Evolutionary conservation across 2,888 invertebrate species (phyloP).

Genomic region (Patella ulyssiponensis): DNA sequence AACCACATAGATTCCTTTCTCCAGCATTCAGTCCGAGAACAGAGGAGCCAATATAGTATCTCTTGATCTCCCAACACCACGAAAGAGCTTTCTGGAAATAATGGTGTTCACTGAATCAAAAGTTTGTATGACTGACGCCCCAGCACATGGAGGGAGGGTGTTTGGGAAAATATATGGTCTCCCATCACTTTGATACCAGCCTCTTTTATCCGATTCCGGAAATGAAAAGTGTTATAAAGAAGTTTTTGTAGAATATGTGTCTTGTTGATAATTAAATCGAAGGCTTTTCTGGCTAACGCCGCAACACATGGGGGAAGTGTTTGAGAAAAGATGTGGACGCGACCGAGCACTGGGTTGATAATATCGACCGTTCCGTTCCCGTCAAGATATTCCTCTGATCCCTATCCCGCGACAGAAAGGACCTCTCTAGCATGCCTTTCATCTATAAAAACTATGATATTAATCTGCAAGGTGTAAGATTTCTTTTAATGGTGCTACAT

Average conservation of each 20-base stretch:
- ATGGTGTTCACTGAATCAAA: no score
- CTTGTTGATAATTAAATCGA: conserved; percentile 77
- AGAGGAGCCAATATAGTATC: conserved; percentile 85
- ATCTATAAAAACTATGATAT: conserved; percentile 87
- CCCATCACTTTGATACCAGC: conserved; percentile 86
- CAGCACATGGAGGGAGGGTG: no score
- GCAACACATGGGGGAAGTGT: conserved; percentile 90
- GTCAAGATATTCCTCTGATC: conserved; percentile 86
- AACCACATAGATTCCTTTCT: conserved; percentile 89
- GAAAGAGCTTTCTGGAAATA: conserved; percentile 82
- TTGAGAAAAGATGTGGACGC: conserved; percentile 91
- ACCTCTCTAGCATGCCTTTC: conserved; percentile 95
- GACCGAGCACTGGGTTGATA: conserved; percentile 91
- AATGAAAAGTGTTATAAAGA: conserved; percentile 81
- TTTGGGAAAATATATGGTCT: conserved; percentile 70
- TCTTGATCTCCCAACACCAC: conserved; percentile 91
- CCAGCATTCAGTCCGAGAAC: conserved; percentile 88
- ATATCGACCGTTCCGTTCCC: conserved; percentile 80
- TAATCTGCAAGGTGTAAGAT: conserved; percentile 84
- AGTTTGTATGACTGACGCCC: no score
- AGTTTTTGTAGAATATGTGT: conserved; percentile 80
- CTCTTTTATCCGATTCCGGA: conserved; percentile 81
- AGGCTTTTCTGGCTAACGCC: conserved; percentile 81
- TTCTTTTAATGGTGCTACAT: conserved; percentile 83
- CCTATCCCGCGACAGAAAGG: conserved; percentile 89